A percentile compares a stretch with the other conserved stretches of the same genome.
Conservation (phyloP, 2,113 vertebrate genomes). For the Gallinago paraguaiae region DNA sequence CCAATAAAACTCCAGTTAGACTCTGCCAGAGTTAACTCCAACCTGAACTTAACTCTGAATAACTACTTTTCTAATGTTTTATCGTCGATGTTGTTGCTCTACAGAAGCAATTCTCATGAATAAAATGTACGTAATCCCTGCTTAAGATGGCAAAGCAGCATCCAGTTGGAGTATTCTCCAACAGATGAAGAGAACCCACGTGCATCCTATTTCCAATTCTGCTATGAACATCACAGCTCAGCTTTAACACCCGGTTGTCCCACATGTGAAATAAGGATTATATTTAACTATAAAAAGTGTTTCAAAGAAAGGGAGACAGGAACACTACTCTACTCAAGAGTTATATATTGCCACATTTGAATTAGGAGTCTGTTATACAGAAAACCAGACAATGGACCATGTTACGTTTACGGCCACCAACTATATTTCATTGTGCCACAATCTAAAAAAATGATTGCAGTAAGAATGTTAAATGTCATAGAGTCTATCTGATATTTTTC, state of each 20-base stretch:
- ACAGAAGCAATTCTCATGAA: background rate
- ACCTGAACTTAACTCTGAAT: background rate
- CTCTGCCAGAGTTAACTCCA: background rate
- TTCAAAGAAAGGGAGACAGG: background rate
- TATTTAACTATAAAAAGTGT: background rate
- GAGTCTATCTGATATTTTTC: background rate
- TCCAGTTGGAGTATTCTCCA: background rate
- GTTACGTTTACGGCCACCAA: background rate
- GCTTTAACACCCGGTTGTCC: background rate
- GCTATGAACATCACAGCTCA: background rate
- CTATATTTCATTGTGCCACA: background rate
- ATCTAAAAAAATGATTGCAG: background rate
- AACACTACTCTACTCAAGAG: background rate
- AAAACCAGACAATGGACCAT: background rate
- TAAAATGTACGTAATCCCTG: accelerated
- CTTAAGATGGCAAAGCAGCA: background rate
- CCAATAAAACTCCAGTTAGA: background rate
- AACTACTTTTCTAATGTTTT: background rate
- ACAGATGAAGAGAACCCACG: background rate
- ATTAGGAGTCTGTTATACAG: background rate
- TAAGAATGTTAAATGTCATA: background rate
- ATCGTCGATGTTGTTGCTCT: background rate
- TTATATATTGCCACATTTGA: background rate
- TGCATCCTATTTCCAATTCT: background rate
- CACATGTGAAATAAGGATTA: background rate